phyloP scores from a whole-genome alignment of 2,797 vertebrate genomes.

The Megaceryle alcyon region DNA sequence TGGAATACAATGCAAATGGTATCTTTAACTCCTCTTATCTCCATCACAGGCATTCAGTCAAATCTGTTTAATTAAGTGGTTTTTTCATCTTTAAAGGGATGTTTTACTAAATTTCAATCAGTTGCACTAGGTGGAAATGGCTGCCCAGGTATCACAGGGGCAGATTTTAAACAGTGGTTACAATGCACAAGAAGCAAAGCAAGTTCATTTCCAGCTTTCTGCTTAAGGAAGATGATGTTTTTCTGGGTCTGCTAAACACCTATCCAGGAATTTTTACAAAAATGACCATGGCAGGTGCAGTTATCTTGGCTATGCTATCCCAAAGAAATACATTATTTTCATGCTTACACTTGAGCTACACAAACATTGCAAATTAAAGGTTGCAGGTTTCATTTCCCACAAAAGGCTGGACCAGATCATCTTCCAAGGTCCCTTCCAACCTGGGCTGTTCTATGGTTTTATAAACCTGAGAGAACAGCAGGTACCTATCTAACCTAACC shows the following conservation, averaged over 20 bases:
- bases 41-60: background rate
- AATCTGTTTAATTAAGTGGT: background rate
- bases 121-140: background rate
- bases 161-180: background rate
- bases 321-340: background rate
- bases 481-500: background rate
- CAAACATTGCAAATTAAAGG: background rate
- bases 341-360: background rate
- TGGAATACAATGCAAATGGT: background rate
- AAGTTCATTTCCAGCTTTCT: background rate
- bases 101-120: background rate
- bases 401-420: background rate
- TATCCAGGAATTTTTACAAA: background rate
- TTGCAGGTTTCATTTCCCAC: background rate
- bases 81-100: background rate
- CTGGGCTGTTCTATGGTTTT: background rate
- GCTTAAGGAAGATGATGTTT: background rate
- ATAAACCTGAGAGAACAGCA: background rate
- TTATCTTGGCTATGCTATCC: background rate
- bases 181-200: background rate
- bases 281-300: background rate
- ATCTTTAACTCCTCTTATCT: background rate
- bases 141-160: background rate
- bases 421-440: background rate
- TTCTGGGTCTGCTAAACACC: background rate